A percentile compares a stretch with the other conserved stretches of the same genome.
These are phyloP conservation scores for Rhegmatorhina hoffmannsi DNA, from an alignment of 2,113 vertebrate genomes.

Conservation along the genomic window DNA sequence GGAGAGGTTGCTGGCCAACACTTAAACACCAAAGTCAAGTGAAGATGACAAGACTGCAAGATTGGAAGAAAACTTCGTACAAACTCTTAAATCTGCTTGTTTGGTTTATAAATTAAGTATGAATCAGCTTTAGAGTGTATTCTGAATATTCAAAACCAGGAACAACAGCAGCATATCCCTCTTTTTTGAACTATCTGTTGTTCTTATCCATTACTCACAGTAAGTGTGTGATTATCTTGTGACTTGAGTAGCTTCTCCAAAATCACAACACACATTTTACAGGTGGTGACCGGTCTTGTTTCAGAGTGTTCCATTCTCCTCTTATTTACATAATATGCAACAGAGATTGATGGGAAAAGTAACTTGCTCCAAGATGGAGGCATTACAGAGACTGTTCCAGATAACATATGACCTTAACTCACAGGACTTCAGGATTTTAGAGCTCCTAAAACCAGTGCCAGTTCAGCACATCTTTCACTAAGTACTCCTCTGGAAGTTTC, in stretches of 20 bases:
- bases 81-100: neutral
- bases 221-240: neutral
- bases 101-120: neutral
- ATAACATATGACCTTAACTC: neutral
- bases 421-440: neutral
- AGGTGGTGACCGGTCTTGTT: neutral
- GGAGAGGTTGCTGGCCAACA: neutral
- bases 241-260: neutral
- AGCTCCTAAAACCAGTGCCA: neutral
- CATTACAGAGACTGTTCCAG: neutral
- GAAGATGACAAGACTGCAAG: neutral
- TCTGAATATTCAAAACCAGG: neutral
- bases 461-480: neutral
- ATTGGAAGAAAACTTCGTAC: neutral
- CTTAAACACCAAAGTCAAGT: neutral
- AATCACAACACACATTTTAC: neutral
- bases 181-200: neutral
- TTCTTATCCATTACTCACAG: neutral
- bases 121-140: neutral
- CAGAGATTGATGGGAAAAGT: neutral
- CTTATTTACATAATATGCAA: neutral
- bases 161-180: neutral
- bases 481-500: neutral
- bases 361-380: neutral
- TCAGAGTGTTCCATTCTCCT: neutral